phyloP scores from a whole-genome alignment of 2,113 vertebrate genomes.

The Sturnira hondurensis region DNA sequence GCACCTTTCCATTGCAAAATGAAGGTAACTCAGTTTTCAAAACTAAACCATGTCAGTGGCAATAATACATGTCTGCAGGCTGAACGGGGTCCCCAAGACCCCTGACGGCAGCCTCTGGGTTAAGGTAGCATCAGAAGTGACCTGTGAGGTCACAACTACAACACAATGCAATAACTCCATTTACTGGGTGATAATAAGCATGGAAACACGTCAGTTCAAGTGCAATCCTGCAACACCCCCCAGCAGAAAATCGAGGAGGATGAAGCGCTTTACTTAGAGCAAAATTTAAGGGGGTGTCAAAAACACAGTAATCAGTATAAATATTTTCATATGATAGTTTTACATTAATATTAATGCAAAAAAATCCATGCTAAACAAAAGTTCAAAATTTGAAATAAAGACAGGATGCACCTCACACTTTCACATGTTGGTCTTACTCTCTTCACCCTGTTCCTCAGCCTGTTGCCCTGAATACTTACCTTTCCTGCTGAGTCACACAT shows the following conservation, averaged over 20 bases:
- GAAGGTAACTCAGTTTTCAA: neutral
- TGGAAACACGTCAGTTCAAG: neutral
- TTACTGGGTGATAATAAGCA: neutral
- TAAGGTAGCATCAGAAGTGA: neutral
- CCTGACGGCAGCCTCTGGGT: neutral
- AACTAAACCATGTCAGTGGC: neutral
- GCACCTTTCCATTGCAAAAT: slow-evolving; percentile 6
- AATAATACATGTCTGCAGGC: neutral
- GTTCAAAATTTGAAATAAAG: neutral
- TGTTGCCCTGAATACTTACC: neutral
- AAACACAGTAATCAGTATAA: neutral
- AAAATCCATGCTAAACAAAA: neutral
- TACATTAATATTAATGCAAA: neutral
- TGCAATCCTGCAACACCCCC: neutral
- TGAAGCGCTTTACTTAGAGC: neutral
- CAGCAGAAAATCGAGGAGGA: neutral
- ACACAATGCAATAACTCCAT: neutral
- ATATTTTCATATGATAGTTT: neutral
- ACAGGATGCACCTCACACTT: neutral
- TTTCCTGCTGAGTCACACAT: neutral
- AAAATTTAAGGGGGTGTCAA: neutral
- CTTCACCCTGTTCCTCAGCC: neutral
- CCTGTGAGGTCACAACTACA: neutral
- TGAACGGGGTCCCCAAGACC: neutral
- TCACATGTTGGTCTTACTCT: fast-evolving